Evolutionary conservation across 2,888 invertebrate genomes (phyloP).

Genomic region (Dicycla oo): DNA sequence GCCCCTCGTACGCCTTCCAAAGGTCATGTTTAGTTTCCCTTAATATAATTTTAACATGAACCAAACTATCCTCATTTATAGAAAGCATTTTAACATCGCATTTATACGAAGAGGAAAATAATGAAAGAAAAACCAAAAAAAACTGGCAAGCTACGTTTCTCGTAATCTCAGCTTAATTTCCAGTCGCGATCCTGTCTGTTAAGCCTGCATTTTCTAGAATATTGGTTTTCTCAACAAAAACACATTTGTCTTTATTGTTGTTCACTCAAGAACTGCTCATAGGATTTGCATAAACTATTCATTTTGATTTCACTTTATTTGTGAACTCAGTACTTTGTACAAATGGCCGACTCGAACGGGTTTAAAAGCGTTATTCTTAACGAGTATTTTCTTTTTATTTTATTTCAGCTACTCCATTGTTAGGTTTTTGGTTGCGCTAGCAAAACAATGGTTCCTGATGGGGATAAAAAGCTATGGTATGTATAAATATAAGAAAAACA

Average conservation of each 20-base stretch:
- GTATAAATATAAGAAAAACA: too few relatives aligned
- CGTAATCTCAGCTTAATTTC: slow-evolving; percentile 35
- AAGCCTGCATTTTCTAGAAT: slow-evolving; percentile 45
- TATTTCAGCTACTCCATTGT: slow-evolving; percentile 26
- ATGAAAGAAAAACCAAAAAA: neutral
- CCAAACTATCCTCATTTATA: neutral
- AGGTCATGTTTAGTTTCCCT: too few relatives aligned
- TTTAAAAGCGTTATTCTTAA: slow-evolving; percentile 51
- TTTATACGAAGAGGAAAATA: neutral
- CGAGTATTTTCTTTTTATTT: slow-evolving; percentile 47
- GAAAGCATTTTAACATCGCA: neutral
- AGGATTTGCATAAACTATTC: slow-evolving; percentile 62
- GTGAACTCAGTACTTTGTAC: slow-evolving; percentile 47
- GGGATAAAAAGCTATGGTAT: slow-evolving; percentile 37
- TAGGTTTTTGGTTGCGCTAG: slow-evolving; percentile 19
- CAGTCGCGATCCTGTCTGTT: slow-evolving; percentile 21
- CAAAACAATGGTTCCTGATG: slow-evolving; percentile 34
- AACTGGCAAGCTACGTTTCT: neutral
- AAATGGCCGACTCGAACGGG: slow-evolving; percentile 52
- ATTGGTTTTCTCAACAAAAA: slow-evolving; percentile 60
- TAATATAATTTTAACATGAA: neutral
- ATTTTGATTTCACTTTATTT: slow-evolving; percentile 60
- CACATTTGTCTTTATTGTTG: slow-evolving; percentile 59
- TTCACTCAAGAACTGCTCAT: slow-evolving; percentile 60
- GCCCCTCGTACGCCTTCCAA: too few relatives aligned